Evolutionary conservation across 2,888 invertebrate species (phyloP).

Genomic region (Apodemia zela): DNA sequence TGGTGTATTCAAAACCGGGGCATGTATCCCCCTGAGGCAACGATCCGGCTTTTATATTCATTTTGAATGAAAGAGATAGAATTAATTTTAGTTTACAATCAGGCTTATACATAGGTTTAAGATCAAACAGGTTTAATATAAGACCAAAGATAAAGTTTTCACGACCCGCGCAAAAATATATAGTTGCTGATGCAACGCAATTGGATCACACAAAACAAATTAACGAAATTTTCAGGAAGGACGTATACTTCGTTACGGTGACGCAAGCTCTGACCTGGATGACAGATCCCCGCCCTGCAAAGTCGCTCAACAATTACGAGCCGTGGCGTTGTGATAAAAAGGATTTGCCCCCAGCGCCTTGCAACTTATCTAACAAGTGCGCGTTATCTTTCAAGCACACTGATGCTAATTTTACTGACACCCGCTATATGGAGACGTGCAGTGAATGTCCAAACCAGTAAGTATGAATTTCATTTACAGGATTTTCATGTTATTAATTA

Average conservation of each 20-base stretch:
- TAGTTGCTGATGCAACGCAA: not conserved
- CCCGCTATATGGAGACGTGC: conserved; percentile 93
- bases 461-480: conserved; percentile 36
- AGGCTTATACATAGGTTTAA: too few relatives aligned
- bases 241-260: conserved; percentile 92
- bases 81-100: too few relatives aligned
- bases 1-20: too few relatives aligned
- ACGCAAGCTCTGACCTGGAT: conserved; percentile 95
- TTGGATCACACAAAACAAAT: not conserved
- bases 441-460: conserved; percentile 89
- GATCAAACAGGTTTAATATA: too few relatives aligned
- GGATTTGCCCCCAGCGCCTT: conserved; percentile 86
- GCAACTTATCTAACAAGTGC: conserved; percentile 91
- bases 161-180: not conserved
- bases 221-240: conserved; percentile 80
- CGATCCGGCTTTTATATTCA: too few relatives aligned
- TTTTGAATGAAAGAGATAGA: too few relatives aligned
- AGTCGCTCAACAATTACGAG: conserved; percentile 85
- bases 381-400: conserved; percentile 89
- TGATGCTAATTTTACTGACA: conserved; percentile 88
- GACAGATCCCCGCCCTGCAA: conserved; percentile 89
- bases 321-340: conserved; percentile 90
- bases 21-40: too few relatives aligned
- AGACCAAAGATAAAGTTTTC: too few relatives aligned
- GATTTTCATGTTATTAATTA: too few relatives aligned